Evolutionary conservation across 2,797 vertebrate species (phyloP), one percentile per base, ranked within the genome.

Genomic region (Microcaecilia unicolor): DNA sequence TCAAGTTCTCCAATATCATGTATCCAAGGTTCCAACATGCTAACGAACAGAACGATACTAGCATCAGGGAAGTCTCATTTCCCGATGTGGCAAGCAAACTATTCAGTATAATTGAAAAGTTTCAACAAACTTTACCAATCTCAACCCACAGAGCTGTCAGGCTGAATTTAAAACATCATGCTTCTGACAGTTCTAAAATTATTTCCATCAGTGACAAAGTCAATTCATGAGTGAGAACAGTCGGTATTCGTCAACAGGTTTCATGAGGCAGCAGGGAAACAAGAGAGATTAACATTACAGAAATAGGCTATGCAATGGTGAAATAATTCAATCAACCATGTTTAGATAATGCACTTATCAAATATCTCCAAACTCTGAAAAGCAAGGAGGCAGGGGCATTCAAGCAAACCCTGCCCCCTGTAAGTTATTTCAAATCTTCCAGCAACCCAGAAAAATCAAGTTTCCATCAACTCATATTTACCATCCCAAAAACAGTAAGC

Each of bases 111-210:
- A 16, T 10, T 27, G 26, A 35, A 33, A 32, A 16, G 60, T 48
- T 70, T 40, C 34, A 56, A 29, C 39, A 51, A 15, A 4, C 38
- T 44, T 33, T n/a, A 54, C 48, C 39, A 23, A 13, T 35, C 44
- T 23, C 41, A 31, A 59, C 50, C 30, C 39, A 55, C 39, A 44
- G 15, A 62, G 25, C 32, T 54, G 47, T 44, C 51, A 50, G 25
- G 55, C 39, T 20, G 14, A 13, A 46, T 44, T 55, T 38, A 22
- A n/a, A n/a, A 40, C 9, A 40, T 31, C 43, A 55, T 51, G 24
- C 34, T 44, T 22, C 13, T 34, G 34, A 12, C 18, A 26, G 4
- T 34, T 55, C 40, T 41, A 63, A 38, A 34, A 43, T 61, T 50
- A 52, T 21, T 24, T 16, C 58, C 45, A 44, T 38, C 31, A 67